These are phyloP conservation scores for Pachyuromys duprasi DNA, from an alignment of 2,797 vertebrate genomes.

Conservation along the genomic window DNA sequence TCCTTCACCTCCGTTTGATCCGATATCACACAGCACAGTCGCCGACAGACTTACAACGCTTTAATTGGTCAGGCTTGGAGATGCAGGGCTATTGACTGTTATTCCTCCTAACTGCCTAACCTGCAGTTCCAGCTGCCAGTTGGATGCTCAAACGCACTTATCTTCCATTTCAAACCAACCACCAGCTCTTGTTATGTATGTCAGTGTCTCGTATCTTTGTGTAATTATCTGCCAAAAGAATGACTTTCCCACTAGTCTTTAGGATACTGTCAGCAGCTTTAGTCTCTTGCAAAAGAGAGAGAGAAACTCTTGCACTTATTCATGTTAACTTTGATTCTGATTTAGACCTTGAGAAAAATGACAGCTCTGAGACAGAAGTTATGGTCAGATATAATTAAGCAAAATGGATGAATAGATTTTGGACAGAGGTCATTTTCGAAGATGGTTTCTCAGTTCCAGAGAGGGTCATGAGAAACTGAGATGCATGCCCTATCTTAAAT, in stretches of 20 bases:
- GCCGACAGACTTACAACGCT: neutral
- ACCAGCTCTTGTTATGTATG: neutral
- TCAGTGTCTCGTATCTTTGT: neutral
- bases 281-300: constrained; percentile 1
- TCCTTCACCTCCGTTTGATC: neutral
- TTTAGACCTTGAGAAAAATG: neutral
- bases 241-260: neutral
- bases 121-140: neutral
- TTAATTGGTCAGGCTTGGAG: neutral
- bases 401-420: neutral
- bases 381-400: neutral
- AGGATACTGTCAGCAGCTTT: neutral
- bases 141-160: neutral
- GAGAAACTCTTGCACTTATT: neutral
- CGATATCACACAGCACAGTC: neutral
- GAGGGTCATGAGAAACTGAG: neutral
- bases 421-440: constrained; percentile 26
- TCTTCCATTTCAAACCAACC: constrained; percentile 35
- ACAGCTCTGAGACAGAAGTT: constrained; percentile 27
- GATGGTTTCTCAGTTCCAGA: neutral
- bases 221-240: constrained; percentile 36
- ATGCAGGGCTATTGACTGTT: neutral
- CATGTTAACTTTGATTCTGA: neutral
- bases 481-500: neutral
- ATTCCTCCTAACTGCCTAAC: constrained; percentile 11